phyloP scores from a whole-genome alignment of 2,113 vertebrate genomes.

The Clarias batrachus region DNA sequence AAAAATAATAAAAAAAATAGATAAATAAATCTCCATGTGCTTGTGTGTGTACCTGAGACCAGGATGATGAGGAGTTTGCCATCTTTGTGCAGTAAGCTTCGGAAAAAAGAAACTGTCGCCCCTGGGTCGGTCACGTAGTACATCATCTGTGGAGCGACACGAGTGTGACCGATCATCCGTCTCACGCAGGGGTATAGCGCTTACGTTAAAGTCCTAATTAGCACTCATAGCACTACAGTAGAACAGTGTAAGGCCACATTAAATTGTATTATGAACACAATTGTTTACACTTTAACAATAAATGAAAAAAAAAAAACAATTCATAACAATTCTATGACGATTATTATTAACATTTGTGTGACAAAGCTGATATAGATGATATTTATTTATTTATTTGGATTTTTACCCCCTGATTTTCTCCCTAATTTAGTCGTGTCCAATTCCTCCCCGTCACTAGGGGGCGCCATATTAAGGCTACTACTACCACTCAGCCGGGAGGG shows the following conservation, averaged over 20 bases:
- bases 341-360: background rate
- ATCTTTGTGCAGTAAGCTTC: constrained; percentile 74
- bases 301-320: background rate
- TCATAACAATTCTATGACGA: too few relatives aligned
- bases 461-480: too few relatives aligned
- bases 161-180: background rate
- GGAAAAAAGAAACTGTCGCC: constrained; percentile 81
- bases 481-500: too few relatives aligned
- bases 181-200: background rate
- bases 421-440: too few relatives aligned
- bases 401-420: too few relatives aligned
- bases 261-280: background rate
- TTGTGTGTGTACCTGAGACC: constrained; percentile 79
- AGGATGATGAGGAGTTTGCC: constrained; percentile 85
- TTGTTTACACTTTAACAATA: background rate
- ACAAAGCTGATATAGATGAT: background rate
- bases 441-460: too few relatives aligned
- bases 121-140: constrained; percentile 85
- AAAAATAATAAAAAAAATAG: background rate
- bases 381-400: too few relatives aligned
- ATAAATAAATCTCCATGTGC: too few relatives aligned
- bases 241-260: background rate
- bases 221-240: background rate
- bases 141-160: constrained; percentile 71
- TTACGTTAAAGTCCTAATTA: background rate